Conservation (phyloP, 2,113 vertebrate genomes). For the Rhinichthys klamathensis region DNA sequence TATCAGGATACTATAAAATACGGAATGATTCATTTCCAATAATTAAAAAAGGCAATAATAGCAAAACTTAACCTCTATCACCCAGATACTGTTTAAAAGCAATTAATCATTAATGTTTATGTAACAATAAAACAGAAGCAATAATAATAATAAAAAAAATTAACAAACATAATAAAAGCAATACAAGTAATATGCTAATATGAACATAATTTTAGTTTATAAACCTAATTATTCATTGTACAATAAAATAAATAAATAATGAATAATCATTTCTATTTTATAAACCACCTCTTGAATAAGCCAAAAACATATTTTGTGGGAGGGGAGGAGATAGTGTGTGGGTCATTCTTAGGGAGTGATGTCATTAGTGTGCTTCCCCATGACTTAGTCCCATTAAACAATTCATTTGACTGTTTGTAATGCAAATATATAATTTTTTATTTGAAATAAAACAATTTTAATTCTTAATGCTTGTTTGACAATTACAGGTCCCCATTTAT, state of each 20-base stretch:
- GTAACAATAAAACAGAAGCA: not conserved
- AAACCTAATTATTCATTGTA: not conserved
- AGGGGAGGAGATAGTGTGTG: not conserved
- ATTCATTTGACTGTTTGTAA: not conserved
- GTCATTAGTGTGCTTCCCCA: not conserved
- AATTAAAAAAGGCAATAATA: constrained; percentile 30
- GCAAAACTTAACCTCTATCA: constrained; percentile 17
- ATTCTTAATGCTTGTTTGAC: not conserved
- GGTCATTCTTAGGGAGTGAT: not conserved
- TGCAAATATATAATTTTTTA: not conserved
- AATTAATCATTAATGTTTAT: not conserved
- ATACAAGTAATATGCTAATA: not conserved
- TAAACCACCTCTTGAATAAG: not conserved
- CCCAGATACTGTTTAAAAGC: not conserved
- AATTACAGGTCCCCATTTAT: not conserved
- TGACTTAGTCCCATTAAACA: not conserved
- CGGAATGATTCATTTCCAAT: constrained; percentile 26
- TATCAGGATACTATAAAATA: constrained; percentile 33
- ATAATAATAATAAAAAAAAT: not conserved
- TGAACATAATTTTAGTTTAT: not conserved
- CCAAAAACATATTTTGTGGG: not conserved
- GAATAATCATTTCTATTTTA: not conserved
- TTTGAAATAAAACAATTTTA: not conserved
- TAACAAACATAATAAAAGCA: not conserved
- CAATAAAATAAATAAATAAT: not conserved